Evolutionary conservation across 1,140 invertebrate species (phyloP).

Genomic region (Brachionus calyciflorus): DNA sequence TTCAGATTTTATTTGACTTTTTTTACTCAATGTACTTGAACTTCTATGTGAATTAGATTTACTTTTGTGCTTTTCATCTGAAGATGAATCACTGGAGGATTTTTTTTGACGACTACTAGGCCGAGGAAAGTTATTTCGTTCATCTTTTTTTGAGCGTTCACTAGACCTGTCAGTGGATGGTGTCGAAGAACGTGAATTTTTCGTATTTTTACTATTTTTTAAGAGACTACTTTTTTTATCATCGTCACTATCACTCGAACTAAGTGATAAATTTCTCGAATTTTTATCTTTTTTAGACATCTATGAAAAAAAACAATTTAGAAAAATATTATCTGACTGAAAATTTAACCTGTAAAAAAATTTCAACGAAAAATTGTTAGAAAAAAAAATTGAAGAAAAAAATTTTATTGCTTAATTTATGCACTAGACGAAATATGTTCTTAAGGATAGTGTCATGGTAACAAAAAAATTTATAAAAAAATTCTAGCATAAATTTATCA

Average conservation of each 20-base stretch:
- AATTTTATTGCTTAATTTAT: constrained; percentile 19
- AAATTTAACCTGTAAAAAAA: too few relatives aligned
- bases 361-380: too few relatives aligned
- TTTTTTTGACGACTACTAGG: neutral
- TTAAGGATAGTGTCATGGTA: neutral
- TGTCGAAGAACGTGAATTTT: neutral
- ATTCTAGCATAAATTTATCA: too few relatives aligned
- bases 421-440: constrained; percentile 16
- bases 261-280: neutral
- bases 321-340: too few relatives aligned
- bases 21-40: neutral
- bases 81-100: neutral
- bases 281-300: neutral
- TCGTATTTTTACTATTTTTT: neutral
- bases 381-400: neutral
- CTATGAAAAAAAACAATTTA: too few relatives aligned
- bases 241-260: constrained; percentile 24
- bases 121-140: neutral
- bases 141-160: neutral
- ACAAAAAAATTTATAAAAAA: neutral
- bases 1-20: neutral
- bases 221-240: neutral
- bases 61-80: neutral
- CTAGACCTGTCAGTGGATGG: neutral
- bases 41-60: neutral